phyloP scores from a whole-genome alignment of 2,888 invertebrate species.

The Pyrocoelia pectoralis region DNA sequence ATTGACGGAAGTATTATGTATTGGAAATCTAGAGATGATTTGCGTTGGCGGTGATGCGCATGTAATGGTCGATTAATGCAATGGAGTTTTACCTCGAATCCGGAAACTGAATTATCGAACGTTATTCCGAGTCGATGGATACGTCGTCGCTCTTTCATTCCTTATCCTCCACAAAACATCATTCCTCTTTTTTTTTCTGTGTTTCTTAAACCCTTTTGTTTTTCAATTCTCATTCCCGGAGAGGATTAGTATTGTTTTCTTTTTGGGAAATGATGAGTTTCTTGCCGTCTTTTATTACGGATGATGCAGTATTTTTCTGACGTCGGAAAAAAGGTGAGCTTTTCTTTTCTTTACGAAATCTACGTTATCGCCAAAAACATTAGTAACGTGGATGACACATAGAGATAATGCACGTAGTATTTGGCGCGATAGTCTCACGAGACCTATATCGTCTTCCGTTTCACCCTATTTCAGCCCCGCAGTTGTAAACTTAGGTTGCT shows the following conservation, averaged over 20 bases:
- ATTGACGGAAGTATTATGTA: conserved; percentile 34
- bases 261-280: conserved; percentile 7
- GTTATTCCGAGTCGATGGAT: conserved; percentile 36
- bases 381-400: conserved; percentile 28
- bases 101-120: conserved; percentile 43
- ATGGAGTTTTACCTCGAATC: conserved; percentile 41
- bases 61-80: conserved; percentile 44
- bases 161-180: conserved; percentile 18
- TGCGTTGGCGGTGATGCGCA: conserved; percentile 42
- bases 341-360: conserved; percentile 17
- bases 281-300: neutral
- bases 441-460: conserved; percentile 18
- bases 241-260: conserved; percentile 16
- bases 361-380: conserved; percentile 26
- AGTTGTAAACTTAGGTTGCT: conserved; percentile 10
- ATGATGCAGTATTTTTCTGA: conserved; percentile 6
- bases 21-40: conserved; percentile 27
- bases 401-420: conserved; percentile 26
- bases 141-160: conserved; percentile 10
- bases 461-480: conserved; percentile 6
- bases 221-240: conserved; percentile 11
- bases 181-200: conserved; percentile 11
- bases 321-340: conserved; percentile 5
- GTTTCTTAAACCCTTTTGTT: conserved; percentile 20
- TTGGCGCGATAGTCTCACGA: conserved; percentile 26